Evolutionary conservation across 2,797 vertebrate genomes (phyloP).

Genomic region (Gallirallus australis): DNA sequence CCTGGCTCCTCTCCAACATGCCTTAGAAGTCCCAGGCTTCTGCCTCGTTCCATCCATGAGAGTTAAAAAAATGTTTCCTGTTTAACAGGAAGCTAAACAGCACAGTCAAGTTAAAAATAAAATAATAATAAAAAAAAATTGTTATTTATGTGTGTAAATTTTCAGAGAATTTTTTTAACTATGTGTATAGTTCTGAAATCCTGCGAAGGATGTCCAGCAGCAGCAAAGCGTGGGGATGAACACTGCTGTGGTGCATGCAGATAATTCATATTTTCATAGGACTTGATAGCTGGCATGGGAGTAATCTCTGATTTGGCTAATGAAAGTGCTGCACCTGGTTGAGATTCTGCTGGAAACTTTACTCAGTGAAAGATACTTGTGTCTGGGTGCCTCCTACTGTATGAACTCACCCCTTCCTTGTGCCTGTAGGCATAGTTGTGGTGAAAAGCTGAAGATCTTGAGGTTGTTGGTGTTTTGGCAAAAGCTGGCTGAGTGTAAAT

Average conservation of each 20-base stretch:
- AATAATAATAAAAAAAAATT: no score
- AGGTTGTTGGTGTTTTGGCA: neutral
- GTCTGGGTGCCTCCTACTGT: neutral
- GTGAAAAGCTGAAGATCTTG: conserved; percentile 16
- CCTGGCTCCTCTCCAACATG: rapidly evolving
- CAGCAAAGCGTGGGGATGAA: neutral
- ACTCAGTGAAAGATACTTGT: conserved; percentile 26
- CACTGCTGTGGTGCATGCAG: neutral
- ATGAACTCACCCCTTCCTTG: neutral
- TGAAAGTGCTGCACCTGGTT: conserved; percentile 60
- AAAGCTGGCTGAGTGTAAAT: neutral
- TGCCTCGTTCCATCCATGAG: neutral
- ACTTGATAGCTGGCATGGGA: conserved; percentile 31
- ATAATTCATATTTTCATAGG: conserved; percentile 53
- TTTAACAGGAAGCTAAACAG: neutral
- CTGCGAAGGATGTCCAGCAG: conserved; percentile 8
- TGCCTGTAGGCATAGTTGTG: neutral
- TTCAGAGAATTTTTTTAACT: neutral
- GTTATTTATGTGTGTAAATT: neutral
- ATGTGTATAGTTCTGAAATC: neutral
- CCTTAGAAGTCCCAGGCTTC: neutral
- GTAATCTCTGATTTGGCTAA: conserved; percentile 48
- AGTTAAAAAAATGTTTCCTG: neutral
- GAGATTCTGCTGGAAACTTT: conserved; percentile 50
- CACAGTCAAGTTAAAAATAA: neutral